These are phyloP conservation scores for Metaphire vulgaris DNA, from an alignment of 1,140 invertebrate species.

Conservation along the genomic window DNA sequence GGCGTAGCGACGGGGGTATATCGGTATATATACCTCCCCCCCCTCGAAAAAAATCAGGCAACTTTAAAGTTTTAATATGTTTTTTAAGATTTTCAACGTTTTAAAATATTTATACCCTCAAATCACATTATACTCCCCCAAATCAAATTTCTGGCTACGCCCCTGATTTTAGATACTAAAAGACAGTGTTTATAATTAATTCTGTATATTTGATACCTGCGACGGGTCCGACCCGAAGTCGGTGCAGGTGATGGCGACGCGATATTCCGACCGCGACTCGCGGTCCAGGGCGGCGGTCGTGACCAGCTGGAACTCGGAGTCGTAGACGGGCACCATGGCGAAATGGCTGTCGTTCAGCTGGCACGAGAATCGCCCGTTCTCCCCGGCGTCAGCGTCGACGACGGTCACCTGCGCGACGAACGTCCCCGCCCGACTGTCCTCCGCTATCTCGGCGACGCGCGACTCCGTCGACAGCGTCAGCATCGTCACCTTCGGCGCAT, in stretches of 20 bases:
- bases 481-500: slow-evolving; percentile 25
- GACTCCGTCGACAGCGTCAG: slow-evolving; percentile 8
- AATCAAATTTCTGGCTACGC: no score
- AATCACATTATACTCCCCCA: no score
- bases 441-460: slow-evolving; percentile 14
- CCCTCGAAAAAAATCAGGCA: no score
- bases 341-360: slow-evolving; percentile 20
- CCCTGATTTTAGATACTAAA: no score
- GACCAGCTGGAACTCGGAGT: slow-evolving; percentile 21
- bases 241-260: slow-evolving; percentile 76
- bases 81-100: no score
- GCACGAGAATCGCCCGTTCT: slow-evolving; percentile 20
- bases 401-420: slow-evolving; percentile 26
- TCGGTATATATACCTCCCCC: no score
- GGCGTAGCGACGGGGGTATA: no score
- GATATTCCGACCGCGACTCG: slow-evolving; percentile 73
- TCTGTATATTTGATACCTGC: no score
- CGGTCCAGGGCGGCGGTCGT: slow-evolving; percentile 70
- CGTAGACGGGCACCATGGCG: slow-evolving; percentile 4
- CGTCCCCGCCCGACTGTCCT: slow-evolving; percentile 15
- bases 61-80: no score
- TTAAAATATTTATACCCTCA: no score
- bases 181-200: no score
- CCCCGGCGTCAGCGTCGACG: slow-evolving; percentile 19
- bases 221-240: slow-evolving; percentile 66